A percentile compares a stretch with the other conserved stretches of the same genome.
Evolutionary conservation across 1,140 invertebrate species (phyloP).

Genomic region (Branchinecta lynchi): DNA sequence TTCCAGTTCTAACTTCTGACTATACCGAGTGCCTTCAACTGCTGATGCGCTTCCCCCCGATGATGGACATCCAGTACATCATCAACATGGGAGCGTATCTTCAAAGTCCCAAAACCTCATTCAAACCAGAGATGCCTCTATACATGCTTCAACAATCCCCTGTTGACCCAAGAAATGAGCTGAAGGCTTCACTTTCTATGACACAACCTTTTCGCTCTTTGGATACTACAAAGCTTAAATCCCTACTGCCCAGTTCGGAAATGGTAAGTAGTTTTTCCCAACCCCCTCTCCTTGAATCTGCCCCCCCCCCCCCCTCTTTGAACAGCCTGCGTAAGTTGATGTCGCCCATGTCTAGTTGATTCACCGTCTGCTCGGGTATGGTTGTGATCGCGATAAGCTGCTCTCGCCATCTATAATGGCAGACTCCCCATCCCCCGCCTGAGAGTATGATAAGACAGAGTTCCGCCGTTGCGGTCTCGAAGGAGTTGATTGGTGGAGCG

Average conservation of each 20-base stretch:
- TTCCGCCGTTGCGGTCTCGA: too few relatives aligned
- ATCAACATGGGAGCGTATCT: conserved; percentile 46
- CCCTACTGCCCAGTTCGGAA: background rate
- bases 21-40: conserved; percentile 44
- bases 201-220: background rate
- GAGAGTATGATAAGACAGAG: too few relatives aligned
- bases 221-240: background rate
- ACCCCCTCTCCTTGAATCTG: too few relatives aligned
- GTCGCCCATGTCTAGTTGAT: too few relatives aligned
- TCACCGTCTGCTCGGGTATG: too few relatives aligned
- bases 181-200: background rate
- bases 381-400: too few relatives aligned
- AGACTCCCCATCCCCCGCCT: too few relatives aligned
- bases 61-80: conserved; percentile 44
- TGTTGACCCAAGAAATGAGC: background rate
- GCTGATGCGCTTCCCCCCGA: conserved; percentile 48
- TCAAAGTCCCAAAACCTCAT: conserved; percentile 33
- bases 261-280: background rate
- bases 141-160: background rate
- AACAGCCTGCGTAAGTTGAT: too few relatives aligned
- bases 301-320: too few relatives aligned
- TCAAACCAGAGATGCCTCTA: background rate
- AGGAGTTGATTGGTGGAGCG: too few relatives aligned
- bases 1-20: conserved; percentile 44
- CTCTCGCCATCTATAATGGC: too few relatives aligned